Percentiles rank a stretch among this genome's conserved stretches.
These are phyloP conservation scores for Regulus satrapa DNA, from an alignment of 2,113 vertebrate species.

Conservation along the genomic window DNA sequence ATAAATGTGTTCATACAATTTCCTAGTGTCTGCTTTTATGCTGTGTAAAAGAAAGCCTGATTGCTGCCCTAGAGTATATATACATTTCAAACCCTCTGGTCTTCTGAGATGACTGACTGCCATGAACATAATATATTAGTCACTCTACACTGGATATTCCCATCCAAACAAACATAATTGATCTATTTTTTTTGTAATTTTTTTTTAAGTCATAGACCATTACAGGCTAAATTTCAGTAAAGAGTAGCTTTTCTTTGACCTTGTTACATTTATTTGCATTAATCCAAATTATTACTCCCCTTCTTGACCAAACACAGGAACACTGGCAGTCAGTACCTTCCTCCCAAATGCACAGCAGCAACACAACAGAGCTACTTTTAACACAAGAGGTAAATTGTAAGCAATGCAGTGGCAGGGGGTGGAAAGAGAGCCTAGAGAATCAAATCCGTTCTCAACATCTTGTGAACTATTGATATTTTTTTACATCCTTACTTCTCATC, in stretches of 20 bases:
- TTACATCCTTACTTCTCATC: not conserved
- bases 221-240: not conserved
- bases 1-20: not conserved
- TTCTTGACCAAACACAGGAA: not conserved
- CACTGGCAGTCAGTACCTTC: not conserved
- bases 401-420: rapidly evolving
- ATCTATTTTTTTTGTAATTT: not conserved
- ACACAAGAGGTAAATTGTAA: not conserved
- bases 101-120: not conserved
- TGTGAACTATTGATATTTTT: not conserved
- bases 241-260: not conserved
- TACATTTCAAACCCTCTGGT: not conserved
- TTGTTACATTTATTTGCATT: not conserved
- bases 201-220: not conserved
- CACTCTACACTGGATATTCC: not conserved
- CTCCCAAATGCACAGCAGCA: not conserved
- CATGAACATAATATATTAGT: not conserved
- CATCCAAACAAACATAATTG: not conserved
- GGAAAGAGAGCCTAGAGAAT: not conserved
- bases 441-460: not conserved
- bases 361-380: not conserved
- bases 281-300: not conserved
- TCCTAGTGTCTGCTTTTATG: not conserved
- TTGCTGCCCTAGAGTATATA: not conserved
- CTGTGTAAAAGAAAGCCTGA: not conserved